Evolutionary conservation across 64 coral and sea anemone genomes (phyloP), one percentile per base, ranked within the genome.

Genomic region (Stichodactyla helianthus): DNA sequence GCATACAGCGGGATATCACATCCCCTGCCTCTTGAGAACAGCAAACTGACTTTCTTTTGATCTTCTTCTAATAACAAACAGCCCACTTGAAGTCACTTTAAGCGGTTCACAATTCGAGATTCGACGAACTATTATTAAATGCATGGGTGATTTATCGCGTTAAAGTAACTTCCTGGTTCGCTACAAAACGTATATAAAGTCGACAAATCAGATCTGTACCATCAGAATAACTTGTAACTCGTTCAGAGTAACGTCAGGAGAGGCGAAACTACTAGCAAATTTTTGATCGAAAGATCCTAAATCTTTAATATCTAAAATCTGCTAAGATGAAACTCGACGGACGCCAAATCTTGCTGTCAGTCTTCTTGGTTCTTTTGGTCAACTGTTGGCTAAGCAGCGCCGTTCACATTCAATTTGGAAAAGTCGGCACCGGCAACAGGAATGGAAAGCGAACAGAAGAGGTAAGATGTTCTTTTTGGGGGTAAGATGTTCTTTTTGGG

Each of bases 131-230:
- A 58, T 58, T 11, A 58, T 58, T 58, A 58, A 58, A 9, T 15
- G 55, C 12, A 74, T 11, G 23, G 68, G 68, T 74, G 68, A 74
- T 74, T 31, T 74, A 74, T 74, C 22, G 68, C 25, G 68, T 27
- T 74, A 74, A 74, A 23, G 27, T 74, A n/a, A 74, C 68, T 74
- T 74, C 68, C 68, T 74, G 68, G 68, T 65, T 65, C 19, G 62
- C 62, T 31, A 9, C 35, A 74, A 13, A 74, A 31, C 4, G 25
- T 74, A 74, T 74, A 74, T 74, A 74, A 74, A 13, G 26, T 9
- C 25, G 8, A 74, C 5, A 23, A 10, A 31, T 5, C 27, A 31
- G 22, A 10, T 1, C 23, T 74, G 22, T 23, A 74, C 25, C 68
- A 74, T 27, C 68, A 74, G 68, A 74, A 10, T 23, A 74, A 1